Percentiles rank a stretch among this genome's conserved stretches.
Conservation (phyloP, 2,113 vertebrate genomes). For the Varanus salvator region DNA sequence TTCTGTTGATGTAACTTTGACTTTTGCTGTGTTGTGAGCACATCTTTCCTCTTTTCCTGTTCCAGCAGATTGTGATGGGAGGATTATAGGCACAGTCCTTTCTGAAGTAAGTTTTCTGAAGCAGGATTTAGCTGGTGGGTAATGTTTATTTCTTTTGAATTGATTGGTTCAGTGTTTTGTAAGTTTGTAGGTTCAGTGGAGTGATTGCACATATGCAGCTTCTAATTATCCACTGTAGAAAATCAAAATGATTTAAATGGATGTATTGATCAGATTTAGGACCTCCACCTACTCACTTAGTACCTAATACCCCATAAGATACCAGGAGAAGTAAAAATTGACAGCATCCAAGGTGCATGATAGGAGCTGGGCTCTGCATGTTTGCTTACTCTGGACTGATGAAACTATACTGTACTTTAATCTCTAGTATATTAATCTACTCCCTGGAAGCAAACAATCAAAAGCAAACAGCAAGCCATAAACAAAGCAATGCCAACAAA, state of each 20-base stretch:
- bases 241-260: not conserved
- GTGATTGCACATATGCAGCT: not conserved
- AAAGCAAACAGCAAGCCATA: not conserved
- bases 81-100: no score
- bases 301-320: not conserved
- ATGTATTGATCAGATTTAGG: not conserved
- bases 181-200: not conserved
- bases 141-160: not conserved
- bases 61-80: no score
- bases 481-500: not conserved
- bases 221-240: not conserved
- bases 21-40: no score
- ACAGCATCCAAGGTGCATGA: not conserved
- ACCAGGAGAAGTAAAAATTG: not conserved
- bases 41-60: no score
- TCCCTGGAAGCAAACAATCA: not conserved
- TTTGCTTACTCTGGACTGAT: not conserved
- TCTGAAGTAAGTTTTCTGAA: not conserved
- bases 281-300: not conserved
- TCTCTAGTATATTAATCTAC: not conserved
- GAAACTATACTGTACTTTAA: not conserved
- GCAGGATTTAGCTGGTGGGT: not conserved
- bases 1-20: no score
- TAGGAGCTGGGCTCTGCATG: not conserved
- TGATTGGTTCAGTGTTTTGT: not conserved